Conservation (phyloP, 1,140 invertebrate genomes). For the Calephelis virginiensis region DNA sequence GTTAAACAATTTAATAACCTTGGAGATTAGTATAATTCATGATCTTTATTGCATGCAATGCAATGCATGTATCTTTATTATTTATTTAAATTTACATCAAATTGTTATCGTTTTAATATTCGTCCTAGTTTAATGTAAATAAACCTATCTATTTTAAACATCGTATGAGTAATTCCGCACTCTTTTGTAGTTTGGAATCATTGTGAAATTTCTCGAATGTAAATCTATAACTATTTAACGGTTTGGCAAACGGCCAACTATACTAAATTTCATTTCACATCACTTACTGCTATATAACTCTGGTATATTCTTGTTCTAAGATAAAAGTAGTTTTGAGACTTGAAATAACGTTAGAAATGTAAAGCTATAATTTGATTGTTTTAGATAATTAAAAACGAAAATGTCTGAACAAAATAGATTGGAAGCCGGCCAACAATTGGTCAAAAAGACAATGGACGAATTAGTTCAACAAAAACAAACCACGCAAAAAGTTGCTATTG, state of each 20-base stretch:
- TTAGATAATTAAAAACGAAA: constrained; percentile 26
- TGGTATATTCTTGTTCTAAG: constrained; percentile 1
- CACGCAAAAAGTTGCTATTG: constrained; percentile 64
- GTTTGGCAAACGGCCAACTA: not conserved
- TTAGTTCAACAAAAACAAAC: constrained; percentile 65
- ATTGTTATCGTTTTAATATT: no score
- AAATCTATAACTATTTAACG: constrained; percentile 9
- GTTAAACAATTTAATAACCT: no score
- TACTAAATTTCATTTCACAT: constrained; percentile 1
- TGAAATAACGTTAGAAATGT: not conserved
- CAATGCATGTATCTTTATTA: no score
- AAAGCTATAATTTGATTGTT: constrained; percentile 21
- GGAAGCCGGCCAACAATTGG: constrained; percentile 64
- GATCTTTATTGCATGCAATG: no score
- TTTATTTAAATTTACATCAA: no score
- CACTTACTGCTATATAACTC: constrained; percentile 1
- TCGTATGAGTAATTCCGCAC: not conserved
- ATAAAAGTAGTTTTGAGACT: not conserved
- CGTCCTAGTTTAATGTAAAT: no score
- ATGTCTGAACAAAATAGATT: constrained; percentile 71
- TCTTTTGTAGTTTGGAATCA: not conserved
- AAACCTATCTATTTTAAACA: no score
- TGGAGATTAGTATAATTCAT: no score
- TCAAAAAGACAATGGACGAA: constrained; percentile 74
- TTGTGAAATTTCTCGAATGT: constrained; percentile 16